phyloP scores from a whole-genome alignment of 1,140 invertebrate species.

The Pseudoatta argentina region DNA sequence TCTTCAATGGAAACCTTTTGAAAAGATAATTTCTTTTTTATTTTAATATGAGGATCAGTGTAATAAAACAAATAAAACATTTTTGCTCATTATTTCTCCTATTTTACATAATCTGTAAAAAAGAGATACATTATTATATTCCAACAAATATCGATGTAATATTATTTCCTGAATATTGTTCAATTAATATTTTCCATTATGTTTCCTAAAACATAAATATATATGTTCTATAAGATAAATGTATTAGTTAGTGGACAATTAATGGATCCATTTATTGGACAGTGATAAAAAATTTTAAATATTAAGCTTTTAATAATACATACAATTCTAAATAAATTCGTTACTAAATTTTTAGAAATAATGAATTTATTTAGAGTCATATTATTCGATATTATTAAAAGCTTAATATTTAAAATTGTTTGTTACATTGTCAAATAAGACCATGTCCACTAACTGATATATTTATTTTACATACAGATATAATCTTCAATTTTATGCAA shows the following conservation, averaged over 20 bases:
- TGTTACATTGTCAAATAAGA: no score
- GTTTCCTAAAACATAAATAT: constrained; percentile 15
- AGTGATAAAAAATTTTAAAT: no score
- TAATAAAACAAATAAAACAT: background rate
- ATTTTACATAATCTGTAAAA: constrained; percentile 1
- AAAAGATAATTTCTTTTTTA: background rate
- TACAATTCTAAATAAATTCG: no score
- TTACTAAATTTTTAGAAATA: no score
- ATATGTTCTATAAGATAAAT: background rate
- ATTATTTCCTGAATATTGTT: background rate
- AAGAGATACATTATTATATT: background rate
- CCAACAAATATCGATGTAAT: constrained; percentile 30
- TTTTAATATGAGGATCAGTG: background rate
- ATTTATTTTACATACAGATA: background rate
- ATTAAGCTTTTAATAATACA: no score
- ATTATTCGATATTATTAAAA: no score
- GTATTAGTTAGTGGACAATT: no score
- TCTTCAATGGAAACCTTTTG: background rate
- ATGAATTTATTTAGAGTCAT: no score
- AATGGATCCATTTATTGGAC: no score
- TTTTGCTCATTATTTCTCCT: background rate
- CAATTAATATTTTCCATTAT: background rate
- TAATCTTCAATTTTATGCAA: constrained; percentile 17
- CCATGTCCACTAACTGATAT: no score
- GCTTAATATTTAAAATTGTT: no score